Percentiles rank a stretch among this genome's conserved stretches.
These are phyloP conservation scores for Pangasius sanitwongsei DNA, from an alignment of 2,797 vertebrate genomes.

Conservation along the genomic window DNA sequence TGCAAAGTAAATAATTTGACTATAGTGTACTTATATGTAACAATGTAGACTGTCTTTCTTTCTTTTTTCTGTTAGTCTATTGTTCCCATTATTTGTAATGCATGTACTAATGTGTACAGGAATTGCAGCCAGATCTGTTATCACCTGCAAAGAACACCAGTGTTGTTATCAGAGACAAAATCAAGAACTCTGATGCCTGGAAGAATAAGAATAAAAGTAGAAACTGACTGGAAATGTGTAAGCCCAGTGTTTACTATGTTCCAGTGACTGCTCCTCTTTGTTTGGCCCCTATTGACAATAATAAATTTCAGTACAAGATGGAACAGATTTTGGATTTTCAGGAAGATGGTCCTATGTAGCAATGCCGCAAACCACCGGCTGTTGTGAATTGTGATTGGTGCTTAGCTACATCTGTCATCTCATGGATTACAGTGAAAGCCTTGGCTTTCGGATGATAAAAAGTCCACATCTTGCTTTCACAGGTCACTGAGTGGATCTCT, in stretches of 20 bases:
- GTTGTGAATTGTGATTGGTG: constrained; percentile 18
- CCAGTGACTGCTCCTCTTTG: constrained; percentile 2
- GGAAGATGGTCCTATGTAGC: not conserved
- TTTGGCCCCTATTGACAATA: constrained; percentile 15
- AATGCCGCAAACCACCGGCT: not conserved
- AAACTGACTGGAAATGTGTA: not conserved
- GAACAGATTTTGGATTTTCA: constrained; percentile 21
- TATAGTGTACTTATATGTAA: not conserved
- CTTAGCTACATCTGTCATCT: not conserved
- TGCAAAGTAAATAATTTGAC: not conserved
- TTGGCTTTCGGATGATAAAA: constrained; percentile 47
- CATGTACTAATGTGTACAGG: not conserved
- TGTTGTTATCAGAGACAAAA: constrained; percentile 27
- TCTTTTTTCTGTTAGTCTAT: not conserved
- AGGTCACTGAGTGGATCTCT: constrained; percentile 66
- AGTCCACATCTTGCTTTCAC: constrained; percentile 60
- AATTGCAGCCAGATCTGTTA: constrained; percentile 22
- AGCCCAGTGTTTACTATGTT: constrained; percentile 5
- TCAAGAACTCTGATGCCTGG: constrained; percentile 18
- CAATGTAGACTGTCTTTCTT: not conserved
- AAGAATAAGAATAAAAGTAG: constrained; percentile 8
- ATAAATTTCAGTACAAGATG: constrained; percentile 26
- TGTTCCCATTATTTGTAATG: not conserved
- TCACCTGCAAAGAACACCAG: not conserved
- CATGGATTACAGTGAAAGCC: not conserved